These are phyloP conservation scores for Stenchaetothrips biformis DNA, from an alignment of 2,888 invertebrate genomes.

Conservation along the genomic window DNA sequence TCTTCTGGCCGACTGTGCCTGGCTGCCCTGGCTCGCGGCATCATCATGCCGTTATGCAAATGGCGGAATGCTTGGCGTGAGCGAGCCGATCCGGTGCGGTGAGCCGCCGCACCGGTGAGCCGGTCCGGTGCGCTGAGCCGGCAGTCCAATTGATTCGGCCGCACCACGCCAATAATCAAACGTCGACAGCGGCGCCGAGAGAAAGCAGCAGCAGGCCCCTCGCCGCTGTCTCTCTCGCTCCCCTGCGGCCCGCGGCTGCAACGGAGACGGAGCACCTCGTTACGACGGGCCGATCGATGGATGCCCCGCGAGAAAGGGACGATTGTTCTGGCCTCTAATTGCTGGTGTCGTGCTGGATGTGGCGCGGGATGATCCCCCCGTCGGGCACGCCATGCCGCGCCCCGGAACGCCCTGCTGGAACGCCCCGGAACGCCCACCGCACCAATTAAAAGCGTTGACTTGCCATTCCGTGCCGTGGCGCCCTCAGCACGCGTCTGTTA, in stretches of 20 bases:
- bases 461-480: neutral
- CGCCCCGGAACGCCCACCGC: neutral
- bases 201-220: neutral
- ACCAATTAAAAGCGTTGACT: constrained; percentile 12
- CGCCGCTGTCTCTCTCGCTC: too few relatives aligned
- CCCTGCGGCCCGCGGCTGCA: too few relatives aligned
- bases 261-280: neutral
- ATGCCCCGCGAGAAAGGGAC: neutral
- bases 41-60: too few relatives aligned
- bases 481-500: neutral
- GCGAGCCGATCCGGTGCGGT: too few relatives aligned
- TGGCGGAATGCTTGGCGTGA: too few relatives aligned
- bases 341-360: neutral
- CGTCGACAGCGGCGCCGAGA: neutral
- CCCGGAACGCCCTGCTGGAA: neutral
- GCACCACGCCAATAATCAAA: too few relatives aligned
- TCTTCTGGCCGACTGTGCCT: too few relatives aligned
- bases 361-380: neutral
- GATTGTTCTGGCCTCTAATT: constrained; percentile 9
- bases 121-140: too few relatives aligned
- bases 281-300: neutral
- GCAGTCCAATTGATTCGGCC: too few relatives aligned
- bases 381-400: neutral
- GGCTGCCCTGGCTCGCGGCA: too few relatives aligned
- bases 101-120: too few relatives aligned